These are phyloP conservation scores for Desmodus rotundus DNA, from an alignment of 2,113 vertebrate genomes.

Conservation along the genomic window DNA sequence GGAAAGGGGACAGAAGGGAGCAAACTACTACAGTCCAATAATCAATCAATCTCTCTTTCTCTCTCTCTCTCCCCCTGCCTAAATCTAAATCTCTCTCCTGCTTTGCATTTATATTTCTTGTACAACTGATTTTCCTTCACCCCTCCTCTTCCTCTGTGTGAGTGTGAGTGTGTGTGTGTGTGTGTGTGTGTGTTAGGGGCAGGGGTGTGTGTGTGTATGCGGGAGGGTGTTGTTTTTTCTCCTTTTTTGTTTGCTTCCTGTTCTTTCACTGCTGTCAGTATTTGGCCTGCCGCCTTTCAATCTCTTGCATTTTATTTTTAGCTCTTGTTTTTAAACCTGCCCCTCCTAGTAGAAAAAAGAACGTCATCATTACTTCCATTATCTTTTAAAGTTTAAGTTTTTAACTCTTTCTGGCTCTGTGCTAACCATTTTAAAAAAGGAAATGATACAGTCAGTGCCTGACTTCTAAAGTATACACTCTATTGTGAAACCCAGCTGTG, in stretches of 20 bases:
- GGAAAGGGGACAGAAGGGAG: not conserved
- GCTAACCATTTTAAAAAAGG: constrained; percentile 12
- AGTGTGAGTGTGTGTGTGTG: not conserved
- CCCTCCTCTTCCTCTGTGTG: not conserved
- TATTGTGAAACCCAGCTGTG: not conserved
- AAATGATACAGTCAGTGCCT: not conserved
- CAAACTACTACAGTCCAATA: not conserved
- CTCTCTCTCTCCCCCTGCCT: not conserved
- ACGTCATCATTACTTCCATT: not conserved
- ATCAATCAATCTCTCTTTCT: not conserved
- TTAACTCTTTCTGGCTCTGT: not conserved
- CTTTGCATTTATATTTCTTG: not conserved
- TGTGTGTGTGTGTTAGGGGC: not conserved
- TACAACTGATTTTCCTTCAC: not conserved
- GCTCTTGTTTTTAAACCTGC: not conserved
- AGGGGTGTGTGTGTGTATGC: not conserved
- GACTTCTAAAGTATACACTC: not conserved
- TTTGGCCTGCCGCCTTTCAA: not conserved
- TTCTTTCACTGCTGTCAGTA: not conserved
- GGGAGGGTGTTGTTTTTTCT: not conserved
- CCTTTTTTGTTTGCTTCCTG: not conserved
- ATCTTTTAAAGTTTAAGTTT: not conserved
- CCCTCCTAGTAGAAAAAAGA: not conserved
- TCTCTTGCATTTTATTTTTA: not conserved
- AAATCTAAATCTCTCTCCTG: not conserved